Evolutionary conservation across 1,140 invertebrate genomes (phyloP).

Genomic region (Alviniconcha marisindica): DNA sequence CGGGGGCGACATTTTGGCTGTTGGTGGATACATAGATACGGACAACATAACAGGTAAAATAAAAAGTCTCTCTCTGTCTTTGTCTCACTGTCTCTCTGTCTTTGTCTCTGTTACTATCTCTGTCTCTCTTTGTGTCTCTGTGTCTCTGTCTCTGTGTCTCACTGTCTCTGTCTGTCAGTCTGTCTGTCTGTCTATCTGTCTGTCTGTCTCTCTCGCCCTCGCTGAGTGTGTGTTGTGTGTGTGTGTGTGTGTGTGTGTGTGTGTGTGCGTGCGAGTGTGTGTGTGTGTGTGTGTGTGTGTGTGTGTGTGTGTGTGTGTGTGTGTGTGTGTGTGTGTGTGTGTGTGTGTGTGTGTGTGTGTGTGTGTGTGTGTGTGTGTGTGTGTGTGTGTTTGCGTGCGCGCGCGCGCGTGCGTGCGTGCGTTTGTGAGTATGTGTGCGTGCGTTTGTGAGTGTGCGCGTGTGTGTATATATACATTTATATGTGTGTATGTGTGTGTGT

Average conservation of each 20-base stretch:
- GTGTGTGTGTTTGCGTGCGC: not conserved
- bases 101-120: not conserved
- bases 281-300: conserved; percentile 27
- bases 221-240: not conserved
- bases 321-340: not conserved
- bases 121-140: conserved; percentile 29
- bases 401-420: not conserved
- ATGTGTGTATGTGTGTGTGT: too few species aligned
- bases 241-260: not conserved
- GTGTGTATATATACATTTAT: too few species aligned
- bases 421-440: too few species aligned
- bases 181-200: not conserved
- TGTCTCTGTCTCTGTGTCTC: conserved; percentile 30
- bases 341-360: conserved; percentile 7
- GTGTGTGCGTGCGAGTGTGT: too few species aligned
- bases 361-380: not conserved
- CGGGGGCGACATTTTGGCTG: not conserved
- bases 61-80: too few species aligned
- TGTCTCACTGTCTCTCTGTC: too few species aligned
- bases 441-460: too few species aligned
- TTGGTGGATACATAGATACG: not conserved
- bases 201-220: not conserved
- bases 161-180: conserved; percentile 4
- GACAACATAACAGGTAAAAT: too few species aligned
- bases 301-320: conserved; percentile 23